Base-by-base conservation (phyloP, 2,888 invertebrate species). In the Hedychridium roseum region DNA sequence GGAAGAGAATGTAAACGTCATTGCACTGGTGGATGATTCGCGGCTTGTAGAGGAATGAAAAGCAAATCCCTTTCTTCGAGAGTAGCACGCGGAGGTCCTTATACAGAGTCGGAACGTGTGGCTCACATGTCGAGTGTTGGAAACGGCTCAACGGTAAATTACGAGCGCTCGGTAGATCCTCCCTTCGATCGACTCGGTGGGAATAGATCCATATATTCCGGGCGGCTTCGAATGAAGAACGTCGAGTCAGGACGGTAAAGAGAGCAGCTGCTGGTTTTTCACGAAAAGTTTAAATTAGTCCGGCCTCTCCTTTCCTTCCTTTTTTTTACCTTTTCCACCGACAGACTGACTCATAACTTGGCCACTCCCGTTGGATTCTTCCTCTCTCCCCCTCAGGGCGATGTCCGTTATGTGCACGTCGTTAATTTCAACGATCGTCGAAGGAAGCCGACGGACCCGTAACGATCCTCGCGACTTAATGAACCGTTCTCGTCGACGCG, bases 401-500 rank as follows among this genome's bases (percentile, higher is more conserved):
- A 2, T 16, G 3, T 9, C 6, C 12, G 6, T 16, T 12, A 2
- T 12, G 14, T 31, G 2, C 31, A 31, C 38, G 14, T 38, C 38
- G 27, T 38, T 38, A 38, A 38, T 38, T 57, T 57, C 49, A 57
- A 57, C 57, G 53, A 53, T 57, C 57, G 53, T 57, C 39, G 30
- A 36, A 56, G 38, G n/a, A n/a, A n/a, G n/a, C n/a, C 34, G 43
- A 39, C 43, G 16, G 27, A 9, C 7, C 31, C 41, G 38, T 37
- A 44, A 50, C 54, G 50, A 47, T 54, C 17, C 36, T 5, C 30
- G 34, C 7, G 36, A 23, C 40, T 40, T 54, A 37, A 39, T 49
- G 31, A 37, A 43, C 42, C 27, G 38, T 27, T 15, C 38, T 11
- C 12, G 23, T 23, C 9, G 14, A 14, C 12, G 23, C 9, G 26